These are phyloP conservation scores for Montifringilla adamsi DNA, from an alignment of 2,113 vertebrate species.

Conservation along the genomic window DNA sequence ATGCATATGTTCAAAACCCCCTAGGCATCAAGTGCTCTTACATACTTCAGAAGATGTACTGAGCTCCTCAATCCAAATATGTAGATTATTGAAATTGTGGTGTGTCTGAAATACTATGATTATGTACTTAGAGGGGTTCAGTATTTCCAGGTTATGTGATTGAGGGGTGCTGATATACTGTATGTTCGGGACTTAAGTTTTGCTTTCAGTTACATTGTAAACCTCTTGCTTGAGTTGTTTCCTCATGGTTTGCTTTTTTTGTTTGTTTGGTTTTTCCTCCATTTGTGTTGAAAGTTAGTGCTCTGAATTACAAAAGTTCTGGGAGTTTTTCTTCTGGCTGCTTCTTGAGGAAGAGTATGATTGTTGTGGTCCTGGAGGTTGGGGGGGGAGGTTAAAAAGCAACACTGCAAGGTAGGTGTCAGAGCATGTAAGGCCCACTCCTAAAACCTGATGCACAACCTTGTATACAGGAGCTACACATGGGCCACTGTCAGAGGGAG, in stretches of 20 bases:
- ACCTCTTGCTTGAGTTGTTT: background rate
- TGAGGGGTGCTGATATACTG: background rate
- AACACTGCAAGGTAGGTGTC: background rate
- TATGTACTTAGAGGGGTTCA: background rate
- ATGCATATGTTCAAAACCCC: background rate
- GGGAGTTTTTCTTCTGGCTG: background rate
- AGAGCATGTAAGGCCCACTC: background rate
- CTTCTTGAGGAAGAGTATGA: background rate
- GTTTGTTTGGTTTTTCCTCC: background rate
- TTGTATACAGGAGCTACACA: background rate
- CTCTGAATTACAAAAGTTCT: background rate
- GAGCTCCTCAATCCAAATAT: background rate
- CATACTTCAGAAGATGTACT: background rate
- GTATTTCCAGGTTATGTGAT: background rate
- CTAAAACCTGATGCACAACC: background rate
- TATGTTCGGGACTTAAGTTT: background rate
- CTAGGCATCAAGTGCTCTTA: background rate
- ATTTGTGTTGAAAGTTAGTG: background rate
- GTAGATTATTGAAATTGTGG: background rate
- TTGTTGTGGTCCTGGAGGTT: background rate
- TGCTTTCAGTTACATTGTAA: background rate
- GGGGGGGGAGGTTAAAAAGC: background rate
- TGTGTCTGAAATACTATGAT: background rate
- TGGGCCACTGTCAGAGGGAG: background rate
- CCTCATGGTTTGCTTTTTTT: background rate